Percentiles rank a stretch among this genome's conserved stretches.
phyloP scores from a whole-genome alignment of 2,113 vertebrate species.

The Montifringilla adamsi region DNA sequence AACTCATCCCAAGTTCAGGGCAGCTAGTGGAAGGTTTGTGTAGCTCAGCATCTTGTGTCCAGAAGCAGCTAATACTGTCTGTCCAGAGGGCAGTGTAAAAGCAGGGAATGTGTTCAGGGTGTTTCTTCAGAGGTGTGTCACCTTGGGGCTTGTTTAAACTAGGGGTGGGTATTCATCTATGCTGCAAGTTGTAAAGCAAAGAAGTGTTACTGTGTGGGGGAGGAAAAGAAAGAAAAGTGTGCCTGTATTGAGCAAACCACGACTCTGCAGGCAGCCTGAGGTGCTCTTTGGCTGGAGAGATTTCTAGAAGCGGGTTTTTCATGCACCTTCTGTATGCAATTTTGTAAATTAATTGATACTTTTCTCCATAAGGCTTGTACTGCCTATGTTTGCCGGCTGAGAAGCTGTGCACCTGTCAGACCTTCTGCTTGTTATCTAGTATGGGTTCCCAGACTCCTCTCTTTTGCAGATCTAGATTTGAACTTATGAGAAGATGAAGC shows the following conservation, averaged over 20 bases:
- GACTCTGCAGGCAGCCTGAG: background rate
- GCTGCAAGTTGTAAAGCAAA: background rate
- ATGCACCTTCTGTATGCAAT: background rate
- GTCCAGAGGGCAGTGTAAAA: background rate
- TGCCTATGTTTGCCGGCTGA: background rate
- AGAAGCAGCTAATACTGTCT: background rate
- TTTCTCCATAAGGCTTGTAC: background rate
- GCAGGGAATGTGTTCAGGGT: background rate
- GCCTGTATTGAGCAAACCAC: background rate
- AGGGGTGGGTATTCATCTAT: background rate
- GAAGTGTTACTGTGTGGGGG: background rate
- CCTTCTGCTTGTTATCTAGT: background rate
- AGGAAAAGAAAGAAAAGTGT: background rate
- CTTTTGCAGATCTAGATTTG: background rate
- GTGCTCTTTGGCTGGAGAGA: background rate
- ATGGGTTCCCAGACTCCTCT: background rate
- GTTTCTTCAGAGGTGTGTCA: background rate
- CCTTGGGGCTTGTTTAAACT: background rate
- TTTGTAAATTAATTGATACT: background rate
- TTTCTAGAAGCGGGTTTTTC: background rate
- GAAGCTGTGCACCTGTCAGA: conserved; percentile 10
- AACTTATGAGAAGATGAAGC: background rate
- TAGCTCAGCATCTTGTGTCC: background rate
- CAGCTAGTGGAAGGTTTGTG: background rate
- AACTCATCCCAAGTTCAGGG: background rate